Evolutionary conservation across 1,140 invertebrate species (phyloP).

Genomic region (Fopius arisanus): DNA sequence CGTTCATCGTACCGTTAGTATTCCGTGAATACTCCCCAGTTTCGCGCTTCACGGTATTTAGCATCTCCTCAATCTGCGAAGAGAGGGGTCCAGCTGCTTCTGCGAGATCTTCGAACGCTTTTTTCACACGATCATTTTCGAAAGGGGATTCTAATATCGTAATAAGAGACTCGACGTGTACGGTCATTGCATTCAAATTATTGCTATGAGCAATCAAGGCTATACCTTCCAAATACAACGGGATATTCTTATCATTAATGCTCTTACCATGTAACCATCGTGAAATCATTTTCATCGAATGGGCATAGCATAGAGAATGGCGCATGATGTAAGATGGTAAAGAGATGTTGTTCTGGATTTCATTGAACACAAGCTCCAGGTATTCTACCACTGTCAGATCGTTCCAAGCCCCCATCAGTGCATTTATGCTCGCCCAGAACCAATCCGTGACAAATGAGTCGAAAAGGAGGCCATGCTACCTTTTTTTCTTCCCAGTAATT

Average conservation of each 20-base stretch:
- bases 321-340: neutral
- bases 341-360: neutral
- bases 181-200: neutral
- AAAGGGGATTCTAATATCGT: neutral
- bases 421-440: slow-evolving; percentile 20
- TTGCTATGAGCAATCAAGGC: neutral
- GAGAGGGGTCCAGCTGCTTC: no score
- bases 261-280: neutral
- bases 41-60: neutral
- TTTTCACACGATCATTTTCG: neutral
- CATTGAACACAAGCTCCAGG: neutral
- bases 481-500: neutral
- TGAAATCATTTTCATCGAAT: neutral
- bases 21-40: no score
- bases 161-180: neutral
- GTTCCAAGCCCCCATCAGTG: slow-evolving; percentile 20
- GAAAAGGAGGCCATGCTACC: slow-evolving; percentile 22
- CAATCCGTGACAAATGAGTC: slow-evolving; percentile 10
- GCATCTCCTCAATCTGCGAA: neutral
- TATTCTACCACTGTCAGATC: neutral
- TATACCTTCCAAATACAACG: neutral
- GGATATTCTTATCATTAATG: neutral
- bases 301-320: neutral
- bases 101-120: neutral
- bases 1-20: no score